A percentile compares a stretch with the other conserved stretches of the same genome.
Conservation (phyloP, 2,888 invertebrate species). For the Dolichopus griseipennis region DNA sequence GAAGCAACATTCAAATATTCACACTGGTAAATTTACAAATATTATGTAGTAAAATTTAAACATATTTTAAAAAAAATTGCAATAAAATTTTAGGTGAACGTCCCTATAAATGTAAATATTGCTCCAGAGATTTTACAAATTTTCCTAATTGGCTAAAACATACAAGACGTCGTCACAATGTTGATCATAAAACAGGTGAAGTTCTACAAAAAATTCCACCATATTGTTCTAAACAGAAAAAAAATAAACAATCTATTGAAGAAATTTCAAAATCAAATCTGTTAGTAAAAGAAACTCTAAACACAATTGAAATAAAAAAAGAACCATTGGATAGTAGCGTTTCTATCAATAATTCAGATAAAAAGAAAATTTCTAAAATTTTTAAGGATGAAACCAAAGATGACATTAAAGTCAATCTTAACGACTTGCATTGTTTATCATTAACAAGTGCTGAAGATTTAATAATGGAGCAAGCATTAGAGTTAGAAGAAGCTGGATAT, state of each 20-base stretch:
- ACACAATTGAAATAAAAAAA: conserved; percentile 14
- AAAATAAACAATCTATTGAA: conserved; percentile 23
- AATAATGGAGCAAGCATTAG: conserved; percentile 42
- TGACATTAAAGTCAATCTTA: conserved; percentile 26
- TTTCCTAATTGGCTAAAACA: conserved; percentile 54
- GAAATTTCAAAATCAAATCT: conserved; percentile 17
- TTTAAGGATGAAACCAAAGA: conserved; percentile 15
- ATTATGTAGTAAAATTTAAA: not conserved
- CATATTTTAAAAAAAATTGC: too few relatives aligned
- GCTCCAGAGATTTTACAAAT: conserved; percentile 51
- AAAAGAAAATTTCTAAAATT: conserved; percentile 26
- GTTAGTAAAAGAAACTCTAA: not conserved
- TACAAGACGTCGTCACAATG: conserved; percentile 48
- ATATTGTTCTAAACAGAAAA: conserved; percentile 32
- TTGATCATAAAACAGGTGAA: conserved; percentile 43
- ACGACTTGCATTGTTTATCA: conserved; percentile 37
- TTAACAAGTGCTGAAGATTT: conserved; percentile 40
- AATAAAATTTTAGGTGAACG: conserved; percentile 34
- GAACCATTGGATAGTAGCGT: conserved; percentile 12
- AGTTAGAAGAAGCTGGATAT: conserved; percentile 40
- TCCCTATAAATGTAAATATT: conserved; percentile 52
- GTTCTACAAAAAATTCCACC: conserved; percentile 40
- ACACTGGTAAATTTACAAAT: conserved; percentile 39
- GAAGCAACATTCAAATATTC: conserved; percentile 52
- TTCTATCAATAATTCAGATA: conserved; percentile 21